A percentile compares a stretch with the other conserved stretches of the same genome.
These are phyloP conservation scores for Menura novaehollandiae DNA, from an alignment of 2,113 vertebrate genomes.

Conservation along the genomic window DNA sequence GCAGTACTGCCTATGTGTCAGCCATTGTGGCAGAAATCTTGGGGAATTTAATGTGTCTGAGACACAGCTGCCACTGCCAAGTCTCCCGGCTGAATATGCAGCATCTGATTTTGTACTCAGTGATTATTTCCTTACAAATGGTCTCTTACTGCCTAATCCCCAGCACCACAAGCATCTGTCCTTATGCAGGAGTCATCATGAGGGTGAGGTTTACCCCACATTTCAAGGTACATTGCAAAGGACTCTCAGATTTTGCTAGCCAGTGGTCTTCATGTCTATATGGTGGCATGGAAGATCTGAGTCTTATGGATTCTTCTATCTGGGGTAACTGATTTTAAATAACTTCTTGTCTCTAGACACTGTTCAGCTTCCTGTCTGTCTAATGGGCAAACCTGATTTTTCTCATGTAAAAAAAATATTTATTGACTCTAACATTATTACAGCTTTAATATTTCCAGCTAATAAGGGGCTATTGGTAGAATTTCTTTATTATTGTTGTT, in stretches of 20 bases:
- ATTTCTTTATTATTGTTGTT: neutral
- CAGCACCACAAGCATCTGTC: neutral
- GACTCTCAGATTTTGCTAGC: neutral
- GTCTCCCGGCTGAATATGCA: neutral
- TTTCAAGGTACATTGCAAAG: neutral
- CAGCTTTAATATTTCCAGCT: neutral
- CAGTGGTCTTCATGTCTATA: neutral
- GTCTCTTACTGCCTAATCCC: neutral
- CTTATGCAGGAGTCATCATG: neutral
- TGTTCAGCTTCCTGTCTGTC: neutral
- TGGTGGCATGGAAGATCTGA: neutral
- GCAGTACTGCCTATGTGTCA: neutral
- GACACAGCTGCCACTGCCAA: neutral
- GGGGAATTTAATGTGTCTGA: neutral
- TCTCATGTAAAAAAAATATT: neutral
- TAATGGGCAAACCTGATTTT: neutral
- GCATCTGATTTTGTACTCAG: neutral
- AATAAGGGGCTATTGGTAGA: neutral
- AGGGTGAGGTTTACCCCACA: neutral
- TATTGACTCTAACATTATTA: neutral
- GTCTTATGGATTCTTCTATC: neutral
- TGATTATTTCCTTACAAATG: neutral
- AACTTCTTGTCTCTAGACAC: neutral
- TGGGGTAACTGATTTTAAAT: neutral
- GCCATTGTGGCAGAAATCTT: neutral